Percentiles rank a stretch among this genome's conserved stretches.
phyloP scores from a whole-genome alignment of 1,140 invertebrate species.

The Ips typographus region DNA sequence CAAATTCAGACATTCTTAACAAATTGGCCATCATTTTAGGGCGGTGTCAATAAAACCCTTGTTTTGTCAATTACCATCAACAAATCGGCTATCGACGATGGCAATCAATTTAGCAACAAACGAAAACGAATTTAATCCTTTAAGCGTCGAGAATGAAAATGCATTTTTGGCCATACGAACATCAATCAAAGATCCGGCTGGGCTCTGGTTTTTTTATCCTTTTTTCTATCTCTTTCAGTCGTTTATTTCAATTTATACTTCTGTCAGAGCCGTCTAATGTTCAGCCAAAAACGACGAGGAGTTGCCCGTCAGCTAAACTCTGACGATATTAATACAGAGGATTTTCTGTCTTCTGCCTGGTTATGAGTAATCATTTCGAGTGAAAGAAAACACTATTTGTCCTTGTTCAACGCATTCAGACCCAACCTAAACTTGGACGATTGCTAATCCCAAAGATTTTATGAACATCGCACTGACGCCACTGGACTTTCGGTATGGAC shows the following conservation, averaged over 20 bases:
- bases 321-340: neutral
- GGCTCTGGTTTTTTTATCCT: constrained; percentile 1
- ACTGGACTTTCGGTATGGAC: neutral
- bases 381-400: too few relatives aligned
- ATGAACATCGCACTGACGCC: neutral
- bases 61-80: constrained; percentile 3
- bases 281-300: constrained; percentile 2
- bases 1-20: too few relatives aligned
- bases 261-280: constrained; percentile 24
- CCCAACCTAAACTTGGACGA: neutral
- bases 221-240: constrained; percentile 11
- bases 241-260: constrained; percentile 28
- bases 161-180: constrained; percentile 20
- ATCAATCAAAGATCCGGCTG: constrained; percentile 23
- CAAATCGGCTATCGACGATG: constrained; percentile 7
- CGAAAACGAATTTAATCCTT: constrained; percentile 22
- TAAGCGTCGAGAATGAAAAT: constrained; percentile 22
- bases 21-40: too few relatives aligned
- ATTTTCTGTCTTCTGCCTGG: neutral
- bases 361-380: too few relatives aligned
- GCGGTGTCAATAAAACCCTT: neutral
- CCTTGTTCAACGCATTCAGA: too few relatives aligned
- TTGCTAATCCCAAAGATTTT: neutral
- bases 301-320: neutral
- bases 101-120: constrained; percentile 16